A percentile compares a stretch with the other conserved stretches of the same genome.
Evolutionary conservation across 1,140 invertebrate genomes (phyloP).

Genomic region (Aphaenogaster ashmeadi): DNA sequence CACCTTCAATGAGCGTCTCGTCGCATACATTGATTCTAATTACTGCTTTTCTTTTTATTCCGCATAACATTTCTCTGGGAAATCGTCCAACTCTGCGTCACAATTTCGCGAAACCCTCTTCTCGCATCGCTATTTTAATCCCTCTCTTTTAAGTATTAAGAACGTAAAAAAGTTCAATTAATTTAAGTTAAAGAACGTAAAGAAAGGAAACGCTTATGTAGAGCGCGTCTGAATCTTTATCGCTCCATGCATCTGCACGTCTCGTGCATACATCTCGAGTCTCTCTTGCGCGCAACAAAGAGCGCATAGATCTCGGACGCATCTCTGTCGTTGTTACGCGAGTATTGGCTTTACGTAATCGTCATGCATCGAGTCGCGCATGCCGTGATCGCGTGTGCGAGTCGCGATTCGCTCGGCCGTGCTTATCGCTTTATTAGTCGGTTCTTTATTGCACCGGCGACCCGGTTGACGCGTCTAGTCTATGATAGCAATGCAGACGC

Average conservation of each 20-base stretch:
- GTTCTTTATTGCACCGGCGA: constrained; percentile 69
- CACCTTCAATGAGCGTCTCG: neutral
- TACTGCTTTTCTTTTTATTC: neutral
- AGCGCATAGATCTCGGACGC: constrained; percentile 6
- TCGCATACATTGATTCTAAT: neutral
- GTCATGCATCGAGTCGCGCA: constrained; percentile 50
- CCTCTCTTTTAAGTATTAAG: neutral
- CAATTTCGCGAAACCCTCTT: neutral
- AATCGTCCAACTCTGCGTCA: neutral
- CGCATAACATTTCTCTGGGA: neutral
- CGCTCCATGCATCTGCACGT: neutral
- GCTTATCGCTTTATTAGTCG: constrained; percentile 74
- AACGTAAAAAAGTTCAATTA: neutral
- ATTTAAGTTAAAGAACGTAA: neutral
- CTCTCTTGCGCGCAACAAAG: neutral
- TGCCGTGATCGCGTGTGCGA: constrained; percentile 56
- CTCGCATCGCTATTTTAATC: neutral
- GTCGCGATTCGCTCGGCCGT: constrained; percentile 65
- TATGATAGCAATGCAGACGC: constrained; percentile 19
- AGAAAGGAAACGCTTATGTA: neutral
- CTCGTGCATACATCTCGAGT: neutral
- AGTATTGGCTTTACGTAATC: constrained; percentile 72
- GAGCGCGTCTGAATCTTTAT: neutral
- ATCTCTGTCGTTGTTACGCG: constrained; percentile 44
- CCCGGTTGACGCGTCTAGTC: constrained; percentile 50